Percentiles rank a stretch among this genome's conserved stretches.
Evolutionary conservation across 2,113 vertebrate species (phyloP).

Genomic region (Euleptes europaea): DNA sequence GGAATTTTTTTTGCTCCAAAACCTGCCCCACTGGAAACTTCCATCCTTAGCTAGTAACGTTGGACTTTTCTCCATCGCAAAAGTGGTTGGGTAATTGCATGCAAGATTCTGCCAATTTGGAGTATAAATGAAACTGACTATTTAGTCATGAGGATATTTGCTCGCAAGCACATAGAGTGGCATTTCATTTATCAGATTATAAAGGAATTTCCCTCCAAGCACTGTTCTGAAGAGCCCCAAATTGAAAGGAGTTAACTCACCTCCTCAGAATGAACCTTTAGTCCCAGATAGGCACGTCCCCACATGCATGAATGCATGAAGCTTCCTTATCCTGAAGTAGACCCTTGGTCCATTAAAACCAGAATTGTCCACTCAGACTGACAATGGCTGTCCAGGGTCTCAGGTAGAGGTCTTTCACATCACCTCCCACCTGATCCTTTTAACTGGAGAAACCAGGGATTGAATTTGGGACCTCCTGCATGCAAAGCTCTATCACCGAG

Average conservation of each 20-base stretch:
- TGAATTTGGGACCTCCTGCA: too few species aligned
- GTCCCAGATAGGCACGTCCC: background rate
- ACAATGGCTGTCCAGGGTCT: too few species aligned
- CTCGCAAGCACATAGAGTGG: background rate
- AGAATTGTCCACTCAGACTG: too few species aligned
- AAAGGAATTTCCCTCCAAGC: constrained; percentile 35
- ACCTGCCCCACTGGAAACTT: background rate
- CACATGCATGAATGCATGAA: background rate
- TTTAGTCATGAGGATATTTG: background rate
- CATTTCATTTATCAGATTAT: constrained; percentile 38
- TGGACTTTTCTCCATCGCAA: constrained; percentile 19
- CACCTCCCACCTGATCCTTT: too few species aligned
- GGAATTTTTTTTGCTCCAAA: background rate
- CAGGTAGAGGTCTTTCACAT: too few species aligned
- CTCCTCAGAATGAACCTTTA: background rate
- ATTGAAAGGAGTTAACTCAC: background rate
- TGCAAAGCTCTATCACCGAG: background rate
- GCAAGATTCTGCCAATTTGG: background rate
- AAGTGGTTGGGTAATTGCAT: background rate
- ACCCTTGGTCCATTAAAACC: too few species aligned
- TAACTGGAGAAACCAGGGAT: too few species aligned
- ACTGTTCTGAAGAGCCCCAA: background rate
- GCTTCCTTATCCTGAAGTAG: too few species aligned
- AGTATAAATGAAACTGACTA: background rate
- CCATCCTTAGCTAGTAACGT: constrained; percentile 41